phyloP scores from a whole-genome alignment of 2,797 vertebrate genomes.

The Notoglanidium macrostoma region DNA sequence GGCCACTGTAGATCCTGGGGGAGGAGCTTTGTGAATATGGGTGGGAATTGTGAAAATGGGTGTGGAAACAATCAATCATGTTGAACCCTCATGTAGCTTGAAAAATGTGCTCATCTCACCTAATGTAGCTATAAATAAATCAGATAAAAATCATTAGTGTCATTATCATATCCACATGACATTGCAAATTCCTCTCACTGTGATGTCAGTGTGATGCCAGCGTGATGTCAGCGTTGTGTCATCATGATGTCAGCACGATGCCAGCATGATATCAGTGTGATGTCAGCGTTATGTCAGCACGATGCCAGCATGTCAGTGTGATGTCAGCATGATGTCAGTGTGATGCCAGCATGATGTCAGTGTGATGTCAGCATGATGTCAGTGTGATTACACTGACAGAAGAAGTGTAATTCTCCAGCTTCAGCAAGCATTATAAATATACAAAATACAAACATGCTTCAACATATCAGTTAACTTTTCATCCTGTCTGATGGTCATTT shows the following conservation, averaged over 20 bases:
- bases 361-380: no score
- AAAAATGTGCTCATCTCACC: background rate
- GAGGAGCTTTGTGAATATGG: background rate
- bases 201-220: background rate
- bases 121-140: no score
- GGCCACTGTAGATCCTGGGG: no score
- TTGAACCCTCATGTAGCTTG: background rate
- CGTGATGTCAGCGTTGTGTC: background rate
- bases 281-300: no score
- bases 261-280: background rate
- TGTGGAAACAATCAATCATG: no score
- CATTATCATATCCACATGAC: background rate
- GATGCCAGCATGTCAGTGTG: no score
- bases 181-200: background rate
- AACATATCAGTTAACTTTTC: constrained; percentile 25
- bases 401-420: background rate
- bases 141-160: no score
- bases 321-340: no score
- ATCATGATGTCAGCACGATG: background rate
- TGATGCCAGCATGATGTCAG: no score
- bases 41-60: no score
- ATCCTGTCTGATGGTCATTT: background rate
- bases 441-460: constrained; percentile 10
- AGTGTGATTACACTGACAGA: background rate
- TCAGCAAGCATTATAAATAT: background rate